Conservation (phyloP, 2,797 vertebrate genomes). For the Cryptoprocta ferox region DNA sequence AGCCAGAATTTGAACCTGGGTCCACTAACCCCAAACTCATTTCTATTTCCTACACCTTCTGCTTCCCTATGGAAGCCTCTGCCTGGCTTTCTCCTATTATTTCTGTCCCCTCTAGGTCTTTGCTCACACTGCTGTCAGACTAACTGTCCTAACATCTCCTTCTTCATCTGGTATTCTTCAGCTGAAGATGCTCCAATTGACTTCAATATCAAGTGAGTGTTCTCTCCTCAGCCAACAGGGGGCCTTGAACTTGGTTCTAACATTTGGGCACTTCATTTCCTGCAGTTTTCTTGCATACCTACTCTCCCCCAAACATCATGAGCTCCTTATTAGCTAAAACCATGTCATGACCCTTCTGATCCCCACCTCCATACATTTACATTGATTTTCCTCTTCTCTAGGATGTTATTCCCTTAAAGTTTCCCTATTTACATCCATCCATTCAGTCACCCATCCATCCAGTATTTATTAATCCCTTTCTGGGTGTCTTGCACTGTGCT, state of each 20-base stretch:
- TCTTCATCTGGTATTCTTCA: not conserved
- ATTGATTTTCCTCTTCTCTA: not conserved
- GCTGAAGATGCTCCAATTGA: not conserved
- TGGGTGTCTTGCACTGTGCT: not conserved
- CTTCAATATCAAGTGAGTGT: not conserved
- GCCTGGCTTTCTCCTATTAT: not conserved
- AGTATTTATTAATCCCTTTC: not conserved
- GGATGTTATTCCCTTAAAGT: not conserved
- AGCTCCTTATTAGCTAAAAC: not conserved
- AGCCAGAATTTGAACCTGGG: not conserved
- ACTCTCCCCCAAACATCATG: not conserved
- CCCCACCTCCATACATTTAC: not conserved
- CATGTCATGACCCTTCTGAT: not conserved
- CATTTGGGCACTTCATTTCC: not conserved
- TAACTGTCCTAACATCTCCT: not conserved
- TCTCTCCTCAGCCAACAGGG: not conserved
- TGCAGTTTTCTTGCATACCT: not conserved
- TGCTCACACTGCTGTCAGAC: not conserved
- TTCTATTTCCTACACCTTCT: not conserved
- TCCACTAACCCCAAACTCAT: not conserved
- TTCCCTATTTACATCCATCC: not conserved
- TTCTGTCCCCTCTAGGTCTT: not conserved
- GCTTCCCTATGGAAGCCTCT: not conserved
- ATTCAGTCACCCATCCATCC: not conserved
- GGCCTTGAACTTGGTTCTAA: not conserved